These are phyloP conservation scores for Nipponia nippon DNA, from an alignment of 2,113 vertebrate genomes.

Conservation along the genomic window DNA sequence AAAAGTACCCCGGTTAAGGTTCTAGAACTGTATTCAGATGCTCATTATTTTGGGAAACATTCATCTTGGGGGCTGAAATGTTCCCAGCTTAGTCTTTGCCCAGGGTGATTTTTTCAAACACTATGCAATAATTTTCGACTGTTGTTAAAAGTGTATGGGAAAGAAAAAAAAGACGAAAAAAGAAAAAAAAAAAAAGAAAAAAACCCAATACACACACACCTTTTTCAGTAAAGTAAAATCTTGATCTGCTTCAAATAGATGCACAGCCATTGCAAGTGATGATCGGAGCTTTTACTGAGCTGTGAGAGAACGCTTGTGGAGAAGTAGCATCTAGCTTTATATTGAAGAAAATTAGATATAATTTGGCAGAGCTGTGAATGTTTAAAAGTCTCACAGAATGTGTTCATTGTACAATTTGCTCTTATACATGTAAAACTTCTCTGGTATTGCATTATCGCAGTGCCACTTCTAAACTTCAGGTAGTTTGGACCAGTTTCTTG, in stretches of 20 bases:
- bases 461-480: neutral
- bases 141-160: neutral
- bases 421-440: neutral
- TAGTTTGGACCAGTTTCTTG: neutral
- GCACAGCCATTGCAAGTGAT: neutral
- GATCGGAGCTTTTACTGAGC: neutral
- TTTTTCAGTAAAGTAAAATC: neutral
- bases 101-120: neutral
- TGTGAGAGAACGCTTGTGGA: neutral
- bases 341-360: neutral
- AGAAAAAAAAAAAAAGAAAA: no score
- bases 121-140: neutral
- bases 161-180: neutral
- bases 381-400: neutral
- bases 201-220: neutral
- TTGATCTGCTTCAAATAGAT: neutral
- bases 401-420: neutral
- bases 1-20: neutral
- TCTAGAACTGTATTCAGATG: constrained; percentile 2
- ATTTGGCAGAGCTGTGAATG: neutral
- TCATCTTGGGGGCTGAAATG: neutral
- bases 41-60: constrained; percentile 23
- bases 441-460: neutral
- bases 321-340: neutral
- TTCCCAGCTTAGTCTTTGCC: constrained; percentile 33